phyloP scores from a whole-genome alignment of 2,888 invertebrate species.

The Drosophila niveifrons region DNA sequence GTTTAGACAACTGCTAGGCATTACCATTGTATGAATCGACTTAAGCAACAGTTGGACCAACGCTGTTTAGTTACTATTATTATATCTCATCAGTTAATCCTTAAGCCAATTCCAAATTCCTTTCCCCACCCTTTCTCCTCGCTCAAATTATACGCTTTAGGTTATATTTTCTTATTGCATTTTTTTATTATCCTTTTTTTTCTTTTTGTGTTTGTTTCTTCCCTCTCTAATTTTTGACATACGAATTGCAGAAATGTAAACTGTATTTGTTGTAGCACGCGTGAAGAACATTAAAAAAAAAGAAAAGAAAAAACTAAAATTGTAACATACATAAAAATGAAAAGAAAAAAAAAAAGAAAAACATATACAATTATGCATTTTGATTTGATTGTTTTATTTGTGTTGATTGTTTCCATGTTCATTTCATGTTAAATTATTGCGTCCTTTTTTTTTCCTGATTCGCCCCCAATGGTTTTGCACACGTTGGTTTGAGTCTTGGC shows the following conservation, averaged over 20 bases:
- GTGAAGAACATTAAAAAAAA: conserved; percentile 14
- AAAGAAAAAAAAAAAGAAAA: conserved; percentile 14
- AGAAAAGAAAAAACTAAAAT: conserved; percentile 20
- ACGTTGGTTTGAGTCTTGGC: conserved; percentile 43
- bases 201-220: conserved; percentile 6
- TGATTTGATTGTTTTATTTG: conserved; percentile 23
- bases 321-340: conserved; percentile 43
- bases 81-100: conserved; percentile 19
- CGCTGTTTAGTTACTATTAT: conserved; percentile 41
- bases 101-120: conserved; percentile 23
- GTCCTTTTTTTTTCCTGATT: conserved; percentile 20
- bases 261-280: conserved; percentile 30
- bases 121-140: not conserved
- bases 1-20: conserved; percentile 55
- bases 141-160: conserved; percentile 31
- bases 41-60: conserved; percentile 63
- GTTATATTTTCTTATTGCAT: conserved; percentile 27
- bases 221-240: conserved; percentile 14
- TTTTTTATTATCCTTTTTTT: conserved; percentile 14
- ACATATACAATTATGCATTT: conserved; percentile 28
- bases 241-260: conserved; percentile 34
- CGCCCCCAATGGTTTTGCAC: conserved; percentile 32
- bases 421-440: conserved; percentile 6
- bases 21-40: conserved; percentile 59
- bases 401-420: not conserved